A percentile compares a stretch with the other conserved stretches of the same genome.
These are phyloP conservation scores for Drosophila navojoa DNA, from an alignment of 1,140 invertebrate species.

Conservation along the genomic window DNA sequence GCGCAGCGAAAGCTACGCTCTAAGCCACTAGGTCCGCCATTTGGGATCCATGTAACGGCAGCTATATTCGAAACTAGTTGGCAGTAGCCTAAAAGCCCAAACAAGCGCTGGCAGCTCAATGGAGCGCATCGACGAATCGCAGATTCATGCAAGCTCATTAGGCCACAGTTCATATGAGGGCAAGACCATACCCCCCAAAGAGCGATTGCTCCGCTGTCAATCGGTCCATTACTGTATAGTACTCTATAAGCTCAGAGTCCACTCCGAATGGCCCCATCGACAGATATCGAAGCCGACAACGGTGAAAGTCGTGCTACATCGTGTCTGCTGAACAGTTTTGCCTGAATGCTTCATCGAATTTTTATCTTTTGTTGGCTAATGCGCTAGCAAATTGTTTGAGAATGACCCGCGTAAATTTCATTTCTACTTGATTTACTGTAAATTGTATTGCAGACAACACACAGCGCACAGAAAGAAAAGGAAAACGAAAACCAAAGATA, in stretches of 20 bases:
- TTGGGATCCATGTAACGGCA: constrained; percentile 55
- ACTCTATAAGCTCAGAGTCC: constrained; percentile 15
- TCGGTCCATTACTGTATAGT: constrained; percentile 19
- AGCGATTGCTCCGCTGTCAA: constrained; percentile 48
- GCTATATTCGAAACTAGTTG: constrained; percentile 74
- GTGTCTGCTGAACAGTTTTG: constrained; percentile 19
- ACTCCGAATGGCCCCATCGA: neutral
- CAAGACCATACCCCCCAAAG: constrained; percentile 24
- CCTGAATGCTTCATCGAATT: constrained; percentile 66
- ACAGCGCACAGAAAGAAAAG: no score
- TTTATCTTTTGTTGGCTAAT: constrained; percentile 69
- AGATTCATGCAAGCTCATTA: constrained; percentile 77
- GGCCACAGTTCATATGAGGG: constrained; percentile 45
- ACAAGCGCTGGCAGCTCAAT: constrained; percentile 8
- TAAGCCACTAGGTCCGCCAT: constrained; percentile 55
- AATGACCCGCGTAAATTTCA: constrained; percentile 77
- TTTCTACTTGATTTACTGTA: constrained; percentile 73
- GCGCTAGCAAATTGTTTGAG: constrained; percentile 74
- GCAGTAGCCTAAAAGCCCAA: neutral
- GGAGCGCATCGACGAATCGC: constrained; percentile 43
- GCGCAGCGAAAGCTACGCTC: constrained; percentile 33
- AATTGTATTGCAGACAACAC: constrained; percentile 58
- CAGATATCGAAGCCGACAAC: no score
- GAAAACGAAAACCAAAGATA: constrained; percentile 12
- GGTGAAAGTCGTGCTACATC: constrained; percentile 36